Percentiles rank a stretch among this genome's conserved stretches.
Evolutionary conservation across 2,888 invertebrate genomes (phyloP).

Genomic region (Phalera bucephala): DNA sequence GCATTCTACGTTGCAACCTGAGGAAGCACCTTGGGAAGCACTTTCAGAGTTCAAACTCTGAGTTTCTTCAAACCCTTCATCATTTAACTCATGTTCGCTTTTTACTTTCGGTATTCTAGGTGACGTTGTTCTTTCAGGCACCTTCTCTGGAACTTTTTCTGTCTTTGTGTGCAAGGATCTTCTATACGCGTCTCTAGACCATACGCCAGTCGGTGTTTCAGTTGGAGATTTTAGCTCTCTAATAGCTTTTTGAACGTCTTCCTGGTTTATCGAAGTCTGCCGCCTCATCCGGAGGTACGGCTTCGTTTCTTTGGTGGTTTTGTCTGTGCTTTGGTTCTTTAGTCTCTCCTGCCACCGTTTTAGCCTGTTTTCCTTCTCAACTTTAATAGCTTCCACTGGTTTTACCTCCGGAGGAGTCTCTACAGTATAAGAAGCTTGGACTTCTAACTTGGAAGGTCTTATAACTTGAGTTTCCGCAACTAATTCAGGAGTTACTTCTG

Average conservation of each 20-base stretch:
- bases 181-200: slow-evolving; percentile 77
- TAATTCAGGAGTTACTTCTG: slow-evolving; percentile 63
- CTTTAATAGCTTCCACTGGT: slow-evolving; percentile 60
- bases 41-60: slow-evolving; percentile 94
- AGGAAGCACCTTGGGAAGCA: slow-evolving; percentile 92
- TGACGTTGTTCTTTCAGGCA: slow-evolving; percentile 62
- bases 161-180: slow-evolving; percentile 55
- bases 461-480: slow-evolving; percentile 81
- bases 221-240: slow-evolving; percentile 85
- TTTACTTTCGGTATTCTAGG: slow-evolving; percentile 79
- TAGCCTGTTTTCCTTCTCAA: slow-evolving; percentile 84
- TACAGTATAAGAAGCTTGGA: slow-evolving; percentile 79
- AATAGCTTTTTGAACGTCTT: slow-evolving; percentile 87
- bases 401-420: slow-evolving; percentile 60
- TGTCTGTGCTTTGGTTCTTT: slow-evolving; percentile 80
- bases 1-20: slow-evolving; percentile 87
- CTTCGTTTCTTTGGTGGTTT: slow-evolving; percentile 71
- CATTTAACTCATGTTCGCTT: slow-evolving; percentile 89
- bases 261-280: slow-evolving; percentile 87
- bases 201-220: slow-evolving; percentile 83
- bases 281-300: slow-evolving; percentile 82
- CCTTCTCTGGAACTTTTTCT: slow-evolving; percentile 52
- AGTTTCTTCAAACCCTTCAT: slow-evolving; percentile 96
- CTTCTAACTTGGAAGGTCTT: slow-evolving; percentile 75
- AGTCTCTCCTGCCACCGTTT: slow-evolving; percentile 88